Conservation (phyloP, 64 coral and sea anemone genomes). For the Anthopleura sola region DNA sequence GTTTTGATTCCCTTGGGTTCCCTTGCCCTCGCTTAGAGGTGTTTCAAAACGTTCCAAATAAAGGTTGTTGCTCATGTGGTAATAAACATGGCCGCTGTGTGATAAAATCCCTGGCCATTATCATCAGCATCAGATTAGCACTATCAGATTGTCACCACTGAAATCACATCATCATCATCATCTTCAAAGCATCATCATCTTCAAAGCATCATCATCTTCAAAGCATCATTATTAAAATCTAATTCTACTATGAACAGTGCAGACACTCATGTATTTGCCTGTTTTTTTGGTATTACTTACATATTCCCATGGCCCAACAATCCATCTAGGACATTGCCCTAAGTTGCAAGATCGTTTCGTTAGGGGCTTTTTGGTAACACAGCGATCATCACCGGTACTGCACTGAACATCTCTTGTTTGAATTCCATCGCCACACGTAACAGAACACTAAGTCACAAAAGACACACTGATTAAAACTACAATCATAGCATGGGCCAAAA, state of each 20-base stretch:
- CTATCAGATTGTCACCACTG: not conserved
- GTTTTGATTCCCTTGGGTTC: no score
- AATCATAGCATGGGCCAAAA: no score
- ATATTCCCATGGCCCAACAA: conserved; percentile 41
- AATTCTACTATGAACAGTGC: no score
- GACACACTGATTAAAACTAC: not conserved
- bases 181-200: not conserved
- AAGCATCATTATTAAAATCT: not conserved
- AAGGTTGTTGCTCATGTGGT: no score
- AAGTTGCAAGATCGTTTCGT: not conserved
- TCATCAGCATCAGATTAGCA: not conserved
- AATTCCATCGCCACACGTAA: conserved; percentile 39
- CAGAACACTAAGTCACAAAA: conserved; percentile 33
- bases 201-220: no score
- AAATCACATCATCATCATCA: not conserved
- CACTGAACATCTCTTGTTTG: conserved; percentile 26
- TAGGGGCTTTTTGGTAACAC: conserved; percentile 16
- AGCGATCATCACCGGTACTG: conserved; percentile 34
- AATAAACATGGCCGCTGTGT: no score
- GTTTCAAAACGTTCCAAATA: no score
- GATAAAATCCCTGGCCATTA: no score
- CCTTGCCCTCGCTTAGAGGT: no score
- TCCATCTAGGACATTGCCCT: conserved; percentile 47
- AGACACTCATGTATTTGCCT: not conserved
- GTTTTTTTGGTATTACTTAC: not conserved